Conservation (phyloP, 2,797 vertebrate genomes). For the Vipera ursinii region DNA sequence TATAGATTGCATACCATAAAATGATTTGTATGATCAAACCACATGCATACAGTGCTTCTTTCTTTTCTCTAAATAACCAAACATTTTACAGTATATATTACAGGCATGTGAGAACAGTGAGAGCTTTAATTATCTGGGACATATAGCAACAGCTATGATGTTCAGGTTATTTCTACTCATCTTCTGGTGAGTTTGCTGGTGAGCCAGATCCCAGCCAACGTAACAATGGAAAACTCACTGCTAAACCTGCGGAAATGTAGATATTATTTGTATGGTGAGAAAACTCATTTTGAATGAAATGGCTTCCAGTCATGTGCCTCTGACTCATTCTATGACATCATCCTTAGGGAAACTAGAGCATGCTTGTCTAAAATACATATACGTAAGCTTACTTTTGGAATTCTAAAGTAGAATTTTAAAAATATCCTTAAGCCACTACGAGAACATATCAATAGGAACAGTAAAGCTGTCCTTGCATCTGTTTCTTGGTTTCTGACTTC, state of each 20-base stretch:
- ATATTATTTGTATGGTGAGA: background rate
- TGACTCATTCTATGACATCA: background rate
- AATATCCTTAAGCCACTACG: background rate
- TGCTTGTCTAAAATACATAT: background rate
- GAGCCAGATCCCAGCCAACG: background rate
- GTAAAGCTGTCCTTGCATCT: conserved; percentile 31
- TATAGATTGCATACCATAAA: background rate
- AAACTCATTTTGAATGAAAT: background rate
- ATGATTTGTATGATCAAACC: background rate
- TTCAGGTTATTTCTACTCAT: background rate
- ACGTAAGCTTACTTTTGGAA: background rate
- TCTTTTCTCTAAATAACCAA: background rate
- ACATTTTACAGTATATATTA: background rate
- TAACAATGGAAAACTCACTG: background rate
- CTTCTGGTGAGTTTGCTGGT: background rate
- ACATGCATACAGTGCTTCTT: background rate
- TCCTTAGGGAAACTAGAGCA: background rate
- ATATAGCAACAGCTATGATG: conserved; percentile 11
- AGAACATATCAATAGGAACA: conserved; percentile 20
- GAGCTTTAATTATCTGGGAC: conserved; percentile 11
- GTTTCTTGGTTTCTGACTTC: conserved; percentile 2
- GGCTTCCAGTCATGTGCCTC: background rate
- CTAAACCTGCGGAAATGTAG: background rate
- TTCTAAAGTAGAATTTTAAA: conserved; percentile 11
- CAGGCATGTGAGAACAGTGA: background rate